Conservation (phyloP, 2,888 invertebrate genomes). For the Belgica antarctica region DNA sequence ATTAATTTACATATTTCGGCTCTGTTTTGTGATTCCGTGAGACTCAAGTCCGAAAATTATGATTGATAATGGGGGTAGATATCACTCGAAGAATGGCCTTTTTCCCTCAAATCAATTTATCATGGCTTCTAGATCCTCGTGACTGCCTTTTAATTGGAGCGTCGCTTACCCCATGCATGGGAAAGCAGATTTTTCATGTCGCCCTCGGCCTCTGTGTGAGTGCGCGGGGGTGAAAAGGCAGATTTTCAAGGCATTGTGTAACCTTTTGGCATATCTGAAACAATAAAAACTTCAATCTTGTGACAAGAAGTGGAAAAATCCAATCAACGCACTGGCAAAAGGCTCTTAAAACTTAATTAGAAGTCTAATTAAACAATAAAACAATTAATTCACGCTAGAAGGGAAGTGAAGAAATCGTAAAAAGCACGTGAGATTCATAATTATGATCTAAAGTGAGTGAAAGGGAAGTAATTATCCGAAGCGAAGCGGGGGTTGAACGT, state of each 20-base stretch:
- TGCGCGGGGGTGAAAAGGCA: background rate
- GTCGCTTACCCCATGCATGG: constrained; percentile 14
- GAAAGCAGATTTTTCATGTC: constrained; percentile 1
- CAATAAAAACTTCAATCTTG: background rate
- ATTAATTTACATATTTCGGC: constrained; percentile 42
- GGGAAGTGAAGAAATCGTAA: constrained; percentile 22
- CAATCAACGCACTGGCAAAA: constrained; percentile 3
- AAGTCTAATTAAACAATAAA: constrained; percentile 39
- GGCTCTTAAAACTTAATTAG: constrained; percentile 23
- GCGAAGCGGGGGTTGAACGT: constrained; percentile 14
- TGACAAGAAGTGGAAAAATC: background rate
- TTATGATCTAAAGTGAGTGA: constrained; percentile 37
- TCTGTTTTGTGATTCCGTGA: background rate
- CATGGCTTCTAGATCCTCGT: constrained; percentile 38
- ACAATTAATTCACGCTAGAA: constrained; percentile 25
- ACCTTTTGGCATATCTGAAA: background rate
- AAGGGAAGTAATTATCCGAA: constrained; percentile 28
- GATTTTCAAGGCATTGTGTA: background rate
- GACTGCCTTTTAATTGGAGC: constrained; percentile 41
- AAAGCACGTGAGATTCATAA: constrained; percentile 40
- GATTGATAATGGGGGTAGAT: constrained; percentile 44
- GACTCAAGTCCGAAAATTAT: constrained; percentile 31
- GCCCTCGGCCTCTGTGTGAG: background rate
- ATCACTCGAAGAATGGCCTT: constrained; percentile 22
- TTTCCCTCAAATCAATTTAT: constrained; percentile 38